Evolutionary conservation across 2,888 invertebrate species (phyloP).

Genomic region (Odontothrips loti): DNA sequence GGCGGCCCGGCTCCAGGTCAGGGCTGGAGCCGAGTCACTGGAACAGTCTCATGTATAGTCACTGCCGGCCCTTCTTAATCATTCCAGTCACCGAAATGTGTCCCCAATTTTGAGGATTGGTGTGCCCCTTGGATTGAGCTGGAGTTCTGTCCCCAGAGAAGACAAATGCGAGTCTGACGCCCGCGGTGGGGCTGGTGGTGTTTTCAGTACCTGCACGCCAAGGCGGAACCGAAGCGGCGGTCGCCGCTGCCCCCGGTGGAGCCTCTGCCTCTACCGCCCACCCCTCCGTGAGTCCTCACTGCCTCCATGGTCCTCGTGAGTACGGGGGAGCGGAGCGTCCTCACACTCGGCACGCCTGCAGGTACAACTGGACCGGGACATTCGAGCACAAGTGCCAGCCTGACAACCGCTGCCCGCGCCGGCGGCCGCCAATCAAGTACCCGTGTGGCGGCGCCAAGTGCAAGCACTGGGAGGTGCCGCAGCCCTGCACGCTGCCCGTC

Average conservation of each 20-base stretch:
- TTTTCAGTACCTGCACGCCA: background rate
- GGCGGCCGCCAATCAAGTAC: background rate
- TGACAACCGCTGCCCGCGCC: background rate
- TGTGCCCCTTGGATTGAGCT: too few relatives aligned
- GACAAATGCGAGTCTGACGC: too few relatives aligned
- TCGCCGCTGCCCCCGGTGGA: background rate
- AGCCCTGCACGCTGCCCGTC: slow-evolving; percentile 17
- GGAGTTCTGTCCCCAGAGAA: too few relatives aligned
- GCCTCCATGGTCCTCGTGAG: background rate
- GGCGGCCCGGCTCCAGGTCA: background rate
- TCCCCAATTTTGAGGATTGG: too few relatives aligned
- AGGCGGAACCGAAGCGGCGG: background rate
- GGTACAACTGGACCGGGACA: slow-evolving; percentile 15
- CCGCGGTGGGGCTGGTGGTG: too few relatives aligned
- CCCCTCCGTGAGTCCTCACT: background rate
- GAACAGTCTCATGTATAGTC: too few relatives aligned
- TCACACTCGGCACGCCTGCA: background rate
- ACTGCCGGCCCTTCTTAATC: too few relatives aligned
- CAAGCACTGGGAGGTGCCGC: slow-evolving; percentile 11
- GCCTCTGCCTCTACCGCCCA: background rate
- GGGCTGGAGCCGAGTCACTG: background rate
- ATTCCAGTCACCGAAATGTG: too few relatives aligned
- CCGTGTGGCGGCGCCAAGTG: background rate
- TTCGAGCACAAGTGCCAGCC: slow-evolving; percentile 7
- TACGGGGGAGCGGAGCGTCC: too few relatives aligned